Base-by-base conservation (phyloP, 2,797 vertebrate genomes). In the Halcyon smyrnensis region DNA sequence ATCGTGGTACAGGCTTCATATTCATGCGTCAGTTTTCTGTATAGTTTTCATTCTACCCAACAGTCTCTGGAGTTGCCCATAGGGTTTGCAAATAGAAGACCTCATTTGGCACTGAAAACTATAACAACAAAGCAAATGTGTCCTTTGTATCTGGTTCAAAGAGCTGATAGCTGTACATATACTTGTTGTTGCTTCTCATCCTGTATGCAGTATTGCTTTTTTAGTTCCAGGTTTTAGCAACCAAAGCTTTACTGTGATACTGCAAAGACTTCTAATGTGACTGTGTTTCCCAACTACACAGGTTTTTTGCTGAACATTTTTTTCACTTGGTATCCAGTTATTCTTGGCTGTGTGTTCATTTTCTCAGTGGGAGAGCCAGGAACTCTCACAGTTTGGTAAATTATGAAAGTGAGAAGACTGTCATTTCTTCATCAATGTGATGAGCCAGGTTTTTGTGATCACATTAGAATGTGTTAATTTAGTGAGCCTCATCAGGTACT, bases 341-440 rank as follows among this genome's bases (percentile, higher is more conserved):
- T 60, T 36, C 78, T 53, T 41, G 28, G 3, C 63, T 74, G 1
- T 36, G 19, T 60, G 20, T 83, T 91, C 23, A 15, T 91, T 91
- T 91, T 86, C 0, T 0, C 41, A 20, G 57, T 25, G 68, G 15
- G 51, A 65, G 10, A 79, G 41, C n/a, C 82, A 69, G 87, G 46
- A 94, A 69, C 27, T 91, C 36, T 81, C 74, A 82, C 63, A 93
- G 59, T 85, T 92, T 74, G 20, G 68, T 80, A 50, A 87, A 83
- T 74, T 84, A 77, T 13, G 32, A 16, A 88, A 73, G 60, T 64
- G 82, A 86, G 68, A 92, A 87, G 69, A 34, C 60, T 69, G 50
- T 84, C 25, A 67, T 53, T 48, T 92, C 71, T 45, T 75, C 48
- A 46, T 63, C 48, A 53, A 27, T 75, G 41, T 50, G 39, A 75